Percentiles rank a stretch among this genome's conserved stretches.
Conservation (phyloP, 1,140 invertebrate genomes). For the Trichonephila inaurata region DNA sequence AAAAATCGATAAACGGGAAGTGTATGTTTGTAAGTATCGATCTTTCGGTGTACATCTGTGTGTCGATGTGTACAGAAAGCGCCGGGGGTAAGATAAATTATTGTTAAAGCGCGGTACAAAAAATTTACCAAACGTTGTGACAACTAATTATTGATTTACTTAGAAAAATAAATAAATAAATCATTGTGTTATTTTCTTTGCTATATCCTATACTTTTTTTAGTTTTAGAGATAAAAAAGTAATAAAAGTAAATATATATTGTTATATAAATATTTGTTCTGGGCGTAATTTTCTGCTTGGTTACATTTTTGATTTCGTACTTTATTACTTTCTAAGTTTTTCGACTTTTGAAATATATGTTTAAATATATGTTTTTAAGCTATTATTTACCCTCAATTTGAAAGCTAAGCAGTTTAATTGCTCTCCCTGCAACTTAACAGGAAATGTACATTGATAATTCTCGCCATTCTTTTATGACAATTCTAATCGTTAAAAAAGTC, state of each 20-base stretch:
- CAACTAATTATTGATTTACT: slow-evolving; percentile 4
- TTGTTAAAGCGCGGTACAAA: neutral
- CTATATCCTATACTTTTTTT: neutral
- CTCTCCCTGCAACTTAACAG: too few species aligned
- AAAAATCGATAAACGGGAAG: slow-evolving; percentile 21
- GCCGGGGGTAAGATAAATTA: neutral
- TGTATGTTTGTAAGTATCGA: slow-evolving; percentile 23
- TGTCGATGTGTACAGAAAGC: neutral
- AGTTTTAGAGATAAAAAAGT: neutral
- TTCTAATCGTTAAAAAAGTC: too few species aligned
- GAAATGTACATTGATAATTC: too few species aligned
- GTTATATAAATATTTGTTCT: neutral
- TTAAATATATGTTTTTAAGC: too few species aligned
- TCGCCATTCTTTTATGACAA: too few species aligned
- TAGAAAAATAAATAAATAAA: neutral
- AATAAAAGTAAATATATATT: neutral
- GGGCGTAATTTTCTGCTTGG: too few species aligned
- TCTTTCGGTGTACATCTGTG: slow-evolving; percentile 13
- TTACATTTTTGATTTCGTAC: too few species aligned
- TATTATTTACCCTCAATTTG: too few species aligned
- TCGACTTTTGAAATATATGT: too few species aligned
- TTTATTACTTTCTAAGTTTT: too few species aligned
- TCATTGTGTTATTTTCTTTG: neutral
- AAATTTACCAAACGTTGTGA: neutral
- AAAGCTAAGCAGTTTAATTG: too few species aligned